Conservation (phyloP, 2,888 invertebrate species). For the Hirtodrosophila confusa region DNA sequence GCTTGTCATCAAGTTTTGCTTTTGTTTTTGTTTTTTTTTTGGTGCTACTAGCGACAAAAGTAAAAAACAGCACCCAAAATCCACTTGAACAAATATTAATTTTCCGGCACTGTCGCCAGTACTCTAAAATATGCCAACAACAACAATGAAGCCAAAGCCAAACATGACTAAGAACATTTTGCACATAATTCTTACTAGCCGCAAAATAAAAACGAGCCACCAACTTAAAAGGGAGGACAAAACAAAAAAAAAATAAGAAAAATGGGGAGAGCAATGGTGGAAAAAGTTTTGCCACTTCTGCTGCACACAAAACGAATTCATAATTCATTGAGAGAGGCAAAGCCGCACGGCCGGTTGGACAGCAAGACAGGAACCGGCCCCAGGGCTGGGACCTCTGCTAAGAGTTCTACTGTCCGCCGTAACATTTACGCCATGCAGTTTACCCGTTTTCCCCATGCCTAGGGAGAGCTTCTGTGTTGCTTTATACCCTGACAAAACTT, state of each 20-base stretch:
- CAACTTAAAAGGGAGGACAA: constrained; percentile 16
- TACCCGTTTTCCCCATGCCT: constrained; percentile 8
- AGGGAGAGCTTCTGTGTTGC: background rate
- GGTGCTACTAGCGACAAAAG: constrained; percentile 3
- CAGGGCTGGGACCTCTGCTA: constrained; percentile 24
- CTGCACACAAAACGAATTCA: constrained; percentile 68
- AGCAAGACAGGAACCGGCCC: constrained; percentile 13
- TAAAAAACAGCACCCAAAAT: constrained; percentile 34
- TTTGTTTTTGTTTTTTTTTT: constrained; percentile 5
- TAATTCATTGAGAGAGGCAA: constrained; percentile 66
- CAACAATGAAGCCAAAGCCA: constrained; percentile 19
- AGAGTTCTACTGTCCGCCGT: constrained; percentile 30
- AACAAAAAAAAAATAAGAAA: constrained; percentile 7
- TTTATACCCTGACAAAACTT: too few relatives aligned
- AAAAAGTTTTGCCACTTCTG: constrained; percentile 34
- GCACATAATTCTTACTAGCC: constrained; percentile 72
- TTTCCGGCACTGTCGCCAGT: constrained; percentile 65
- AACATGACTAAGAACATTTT: constrained; percentile 72
- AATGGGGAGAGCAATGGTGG: constrained; percentile 5
- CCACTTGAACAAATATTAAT: constrained; percentile 74
- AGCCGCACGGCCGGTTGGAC: background rate
- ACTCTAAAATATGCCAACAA: constrained; percentile 35
- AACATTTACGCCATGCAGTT: constrained; percentile 63
- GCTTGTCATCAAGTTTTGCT: constrained; percentile 23
- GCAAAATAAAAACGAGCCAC: constrained; percentile 60